Percentiles rank a stretch among this genome's conserved stretches.
phyloP scores from a whole-genome alignment of 2,888 invertebrate species.

The Drosophila nr. medialis region DNA sequence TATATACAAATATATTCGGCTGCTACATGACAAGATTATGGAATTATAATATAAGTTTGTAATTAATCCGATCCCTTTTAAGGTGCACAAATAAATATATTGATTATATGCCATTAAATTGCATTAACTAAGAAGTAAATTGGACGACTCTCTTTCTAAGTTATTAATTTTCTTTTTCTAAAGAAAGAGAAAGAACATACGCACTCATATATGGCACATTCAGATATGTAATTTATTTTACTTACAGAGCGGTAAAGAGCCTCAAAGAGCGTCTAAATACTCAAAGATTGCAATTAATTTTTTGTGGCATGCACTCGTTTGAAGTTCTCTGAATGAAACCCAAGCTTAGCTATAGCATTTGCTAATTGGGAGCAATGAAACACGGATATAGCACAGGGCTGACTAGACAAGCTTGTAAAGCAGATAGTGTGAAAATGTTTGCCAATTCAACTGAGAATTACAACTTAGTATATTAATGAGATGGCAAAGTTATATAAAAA shows the following conservation, averaged over 20 bases:
- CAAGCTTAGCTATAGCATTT: background rate
- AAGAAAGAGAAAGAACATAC: background rate
- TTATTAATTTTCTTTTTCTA: background rate
- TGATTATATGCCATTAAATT: background rate
- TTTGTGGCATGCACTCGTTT: background rate
- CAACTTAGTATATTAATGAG: background rate
- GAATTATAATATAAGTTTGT: background rate
- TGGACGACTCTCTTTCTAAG: background rate
- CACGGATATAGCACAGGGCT: background rate
- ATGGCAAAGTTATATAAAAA: background rate
- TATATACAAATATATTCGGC: background rate
- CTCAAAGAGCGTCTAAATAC: background rate
- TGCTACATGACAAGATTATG: too few species aligned
- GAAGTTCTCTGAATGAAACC: background rate
- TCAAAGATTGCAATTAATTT: background rate
- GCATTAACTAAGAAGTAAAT: background rate
- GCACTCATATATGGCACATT: background rate
- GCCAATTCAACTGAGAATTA: constrained; percentile 6
- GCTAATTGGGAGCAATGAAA: background rate
- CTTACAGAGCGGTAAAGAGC: background rate
- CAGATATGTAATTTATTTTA: background rate
- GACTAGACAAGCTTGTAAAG: background rate
- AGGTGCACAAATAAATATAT: too few species aligned
- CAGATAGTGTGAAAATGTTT: background rate
- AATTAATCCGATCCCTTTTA: background rate